Base-by-base conservation (phyloP, 2,113 vertebrate genomes). In the Lepus americanus region DNA sequence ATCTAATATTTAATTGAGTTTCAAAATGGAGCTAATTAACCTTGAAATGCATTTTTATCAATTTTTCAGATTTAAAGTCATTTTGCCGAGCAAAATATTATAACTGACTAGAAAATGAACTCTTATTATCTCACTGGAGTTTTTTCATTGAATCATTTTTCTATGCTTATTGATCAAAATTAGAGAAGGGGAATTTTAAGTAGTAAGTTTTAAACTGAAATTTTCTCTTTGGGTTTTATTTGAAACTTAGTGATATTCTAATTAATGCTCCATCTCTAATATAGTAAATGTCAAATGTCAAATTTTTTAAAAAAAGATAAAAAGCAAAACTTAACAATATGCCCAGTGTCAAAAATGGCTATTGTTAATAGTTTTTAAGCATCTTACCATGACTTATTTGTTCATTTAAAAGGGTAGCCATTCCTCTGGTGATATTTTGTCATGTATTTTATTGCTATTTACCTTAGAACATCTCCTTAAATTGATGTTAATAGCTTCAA, bases 1-100 rank as follows among this genome's bases (percentile, higher is more conserved):
- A 88, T 92, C n/a, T 44, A 94, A n/a, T 39, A 87, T 67, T 97
- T 92, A 94, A 89, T 39, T 61, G 49, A 83, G 67, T 87, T 95
- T 87, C 39, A 87, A 39, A 73, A 89, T 87, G 61, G 86, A 59
- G 76, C 64, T 94, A 97, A 97, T 97, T 97, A 94, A 94, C 94
- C 64, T 86, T 53, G 76, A 94, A 92, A 88, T 72, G 49, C 5
- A 11, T 66, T 89, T 97, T 91, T 78, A 36, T 49, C 53, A 95
- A 6, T 6, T 89, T 92, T 89, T 92, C 44, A 93, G 64, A 36
- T 73, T 91, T 82, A 90, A 96, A 95, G 49, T 96, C 49, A 94
- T 83, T 92, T 51, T 87, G 14, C 25, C 27, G 69, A 85, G 78
- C n/a, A 90, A 96, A 89, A 84, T 64, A 90, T 73, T 94, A 82